These are phyloP conservation scores for Anarrhichthys ocellatus DNA, from an alignment of 2,113 vertebrate genomes.

Conservation along the genomic window DNA sequence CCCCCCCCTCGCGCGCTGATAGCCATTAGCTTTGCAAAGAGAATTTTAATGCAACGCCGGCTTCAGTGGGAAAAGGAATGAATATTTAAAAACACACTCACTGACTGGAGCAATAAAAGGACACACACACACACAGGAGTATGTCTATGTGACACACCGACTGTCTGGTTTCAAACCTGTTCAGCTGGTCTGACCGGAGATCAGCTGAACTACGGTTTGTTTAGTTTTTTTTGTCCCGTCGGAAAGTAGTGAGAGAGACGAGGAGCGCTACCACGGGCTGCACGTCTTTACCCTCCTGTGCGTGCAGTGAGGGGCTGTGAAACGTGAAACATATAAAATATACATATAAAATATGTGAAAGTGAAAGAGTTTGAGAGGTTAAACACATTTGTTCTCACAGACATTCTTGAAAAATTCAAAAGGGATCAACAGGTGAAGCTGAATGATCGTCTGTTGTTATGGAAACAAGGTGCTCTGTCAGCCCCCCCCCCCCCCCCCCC, in stretches of 20 bases:
- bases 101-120: conserved; percentile 60
- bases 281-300: not conserved
- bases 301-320: too few relatives aligned
- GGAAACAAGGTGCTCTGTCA: conserved; percentile 59
- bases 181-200: conserved; percentile 35
- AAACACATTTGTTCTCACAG: too few relatives aligned
- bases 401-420: conserved; percentile 4
- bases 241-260: conserved; percentile 4
- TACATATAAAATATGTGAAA: too few relatives aligned
- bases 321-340: too few relatives aligned
- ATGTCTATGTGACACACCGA: conserved; percentile 33
- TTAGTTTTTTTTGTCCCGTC: conserved; percentile 28
- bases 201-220: conserved; percentile 20
- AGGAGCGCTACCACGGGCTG: conserved; percentile 40
- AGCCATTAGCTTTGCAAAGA: conserved; percentile 68
- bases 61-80: conserved; percentile 60
- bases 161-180: conserved; percentile 41
- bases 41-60: conserved; percentile 72
- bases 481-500: not conserved
- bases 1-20: conserved; percentile 44
- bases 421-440: conserved; percentile 58
- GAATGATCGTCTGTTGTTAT: conserved; percentile 56
- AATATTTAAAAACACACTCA: conserved; percentile 73
- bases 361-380: too few relatives aligned
- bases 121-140: conserved; percentile 6